Base-by-base conservation (phyloP, 2,113 vertebrate species). In the Oreochromis aureus region DNA sequence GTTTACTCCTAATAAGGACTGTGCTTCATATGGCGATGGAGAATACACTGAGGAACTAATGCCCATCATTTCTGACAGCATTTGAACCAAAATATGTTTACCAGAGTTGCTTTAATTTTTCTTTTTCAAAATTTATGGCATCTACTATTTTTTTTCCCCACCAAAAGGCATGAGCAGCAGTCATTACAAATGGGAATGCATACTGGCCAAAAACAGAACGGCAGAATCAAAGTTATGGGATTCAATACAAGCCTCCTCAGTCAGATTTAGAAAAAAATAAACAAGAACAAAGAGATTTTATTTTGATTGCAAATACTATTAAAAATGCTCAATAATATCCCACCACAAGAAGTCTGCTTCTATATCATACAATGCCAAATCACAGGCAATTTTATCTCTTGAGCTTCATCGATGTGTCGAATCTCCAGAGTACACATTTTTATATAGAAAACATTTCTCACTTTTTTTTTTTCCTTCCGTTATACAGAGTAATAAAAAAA, bases 401-500 rank as follows among this genome's bases (percentile, higher is more conserved):
- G 84, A 92, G 83, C 88, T 93, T 88, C 83, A 88, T 84, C 85
- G 83, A 90, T 91, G 85, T 92, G 92, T 95, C 93, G 51, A 95
- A 95, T 92, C 92, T 81, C 92, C 89, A 84, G 88, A 91, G 78
- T 81, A 93, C 91, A 91, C 96, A 95, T 97, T 97, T 97, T 96
- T 84, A 97, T 97, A 96, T 98, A 98, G 97, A 99, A 97, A 99
- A 98, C 80, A 36, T 93, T 89, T 88, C 51, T 84, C 9, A 7
- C n/a, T 66, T 39, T 39, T 63, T 96, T 96, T 97, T 83, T 88
- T 96, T 96, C 69, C 83, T 91, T 97, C 96, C 96, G 98, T 98
- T 98, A 97, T 98, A 98, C 97, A 98, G 96, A 97, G 97, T 96
- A 98, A 98, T 98, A 98, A 98, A 98, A 97, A 98, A 98, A 86